Percentiles rank a stretch among this genome's conserved stretches.
Conservation (phyloP, 2,888 invertebrate species). For the Bombylius major region DNA sequence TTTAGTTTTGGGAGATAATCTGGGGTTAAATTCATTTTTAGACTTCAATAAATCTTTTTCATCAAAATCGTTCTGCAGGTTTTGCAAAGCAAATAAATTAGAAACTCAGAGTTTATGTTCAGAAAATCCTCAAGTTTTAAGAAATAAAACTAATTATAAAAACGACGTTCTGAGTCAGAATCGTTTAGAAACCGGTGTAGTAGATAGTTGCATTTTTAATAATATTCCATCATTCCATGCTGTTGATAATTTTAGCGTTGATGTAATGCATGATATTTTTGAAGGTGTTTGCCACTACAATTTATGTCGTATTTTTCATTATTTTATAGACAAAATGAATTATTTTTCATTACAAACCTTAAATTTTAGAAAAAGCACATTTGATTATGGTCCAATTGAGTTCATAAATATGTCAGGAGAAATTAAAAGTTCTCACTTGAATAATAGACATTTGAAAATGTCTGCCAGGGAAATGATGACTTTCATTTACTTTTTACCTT, state of each 20-base stretch:
- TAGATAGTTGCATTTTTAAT: conserved; percentile 17
- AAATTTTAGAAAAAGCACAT: conserved; percentile 16
- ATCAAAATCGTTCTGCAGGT: conserved; percentile 18
- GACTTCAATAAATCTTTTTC: conserved; percentile 16
- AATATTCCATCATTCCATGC: conserved; percentile 17
- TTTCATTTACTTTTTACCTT: conserved; percentile 16
- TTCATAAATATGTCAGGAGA: conserved; percentile 15
- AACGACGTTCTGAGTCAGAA: conserved; percentile 8
- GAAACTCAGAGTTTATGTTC: conserved; percentile 9
- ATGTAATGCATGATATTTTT: conserved; percentile 17
- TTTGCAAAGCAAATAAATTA: conserved; percentile 16
- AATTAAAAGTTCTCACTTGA: conserved; percentile 12
- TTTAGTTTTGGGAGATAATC: conserved; percentile 11
- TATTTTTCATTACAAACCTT: conserved; percentile 16
- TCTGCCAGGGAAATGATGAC: conserved; percentile 20
- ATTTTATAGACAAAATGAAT: conserved; percentile 13
- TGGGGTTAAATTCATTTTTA: conserved; percentile 6
- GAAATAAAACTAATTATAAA: conserved; percentile 15
- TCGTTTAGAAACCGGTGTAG: conserved; percentile 14
- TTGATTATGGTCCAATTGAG: conserved; percentile 18
- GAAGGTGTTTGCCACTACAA: conserved; percentile 16
- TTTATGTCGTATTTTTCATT: conserved; percentile 13
- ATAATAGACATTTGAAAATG: conserved; percentile 11
- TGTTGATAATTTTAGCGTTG: conserved; percentile 15
- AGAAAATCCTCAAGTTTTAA: conserved; percentile 11